phyloP scores from a whole-genome alignment of 1,140 invertebrate genomes.

The Megalopta genalis region DNA sequence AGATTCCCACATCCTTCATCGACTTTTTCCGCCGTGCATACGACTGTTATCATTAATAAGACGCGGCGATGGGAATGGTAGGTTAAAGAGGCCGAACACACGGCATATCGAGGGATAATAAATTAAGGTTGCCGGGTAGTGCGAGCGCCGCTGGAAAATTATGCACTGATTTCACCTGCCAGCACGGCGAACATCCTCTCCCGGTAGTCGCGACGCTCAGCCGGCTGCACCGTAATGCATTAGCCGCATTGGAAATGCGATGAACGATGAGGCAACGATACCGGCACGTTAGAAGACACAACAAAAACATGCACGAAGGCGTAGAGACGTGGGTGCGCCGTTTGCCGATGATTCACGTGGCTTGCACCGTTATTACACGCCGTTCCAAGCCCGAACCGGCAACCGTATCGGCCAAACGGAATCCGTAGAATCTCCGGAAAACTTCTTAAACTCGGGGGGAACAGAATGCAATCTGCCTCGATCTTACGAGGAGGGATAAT shows the following conservation, averaged over 20 bases:
- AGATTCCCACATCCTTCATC: too few species aligned
- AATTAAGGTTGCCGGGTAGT: neutral
- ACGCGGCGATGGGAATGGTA: too few species aligned
- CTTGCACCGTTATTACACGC: constrained; percentile 55
- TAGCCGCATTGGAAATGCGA: constrained; percentile 58
- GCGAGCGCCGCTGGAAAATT: neutral
- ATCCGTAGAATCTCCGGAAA: constrained; percentile 15
- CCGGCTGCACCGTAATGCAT: constrained; percentile 47
- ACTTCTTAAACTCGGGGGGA: neutral
- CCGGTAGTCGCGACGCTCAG: neutral
- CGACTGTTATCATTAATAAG: too few species aligned
- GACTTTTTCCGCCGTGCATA: too few species aligned
- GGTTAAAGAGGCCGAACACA: too few species aligned
- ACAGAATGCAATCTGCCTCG: neutral
- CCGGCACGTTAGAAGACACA: constrained; percentile 48
- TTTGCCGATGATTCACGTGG: constrained; percentile 62
- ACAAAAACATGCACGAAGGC: constrained; percentile 53
- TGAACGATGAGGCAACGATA: constrained; percentile 30
- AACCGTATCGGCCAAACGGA: constrained; percentile 2
- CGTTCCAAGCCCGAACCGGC: neutral
- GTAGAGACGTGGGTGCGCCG: constrained; percentile 55
- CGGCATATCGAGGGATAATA: neutral
- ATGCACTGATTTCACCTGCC: constrained; percentile 37
- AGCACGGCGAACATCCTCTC: neutral
- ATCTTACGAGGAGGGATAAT: constrained; percentile 5